Evolutionary conservation across 2,113 vertebrate species (phyloP).

Genomic region (Cavia porcellus): DNA sequence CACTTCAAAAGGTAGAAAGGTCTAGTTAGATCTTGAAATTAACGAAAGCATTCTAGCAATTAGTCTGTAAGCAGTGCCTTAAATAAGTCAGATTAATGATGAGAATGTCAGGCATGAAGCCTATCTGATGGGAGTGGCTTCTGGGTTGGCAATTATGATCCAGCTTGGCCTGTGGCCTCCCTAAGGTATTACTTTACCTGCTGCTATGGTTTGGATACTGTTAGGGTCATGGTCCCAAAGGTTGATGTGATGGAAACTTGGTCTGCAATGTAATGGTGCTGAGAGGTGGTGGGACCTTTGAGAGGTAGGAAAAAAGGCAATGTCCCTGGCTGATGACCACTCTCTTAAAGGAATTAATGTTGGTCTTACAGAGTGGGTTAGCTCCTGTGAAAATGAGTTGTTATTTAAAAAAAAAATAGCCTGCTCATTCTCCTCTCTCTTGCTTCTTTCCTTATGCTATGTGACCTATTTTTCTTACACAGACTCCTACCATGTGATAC

Average conservation of each 20-base stretch:
- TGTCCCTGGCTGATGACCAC: not conserved
- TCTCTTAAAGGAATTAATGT: not conserved
- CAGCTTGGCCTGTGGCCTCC: not conserved
- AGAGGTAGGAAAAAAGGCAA: not conserved
- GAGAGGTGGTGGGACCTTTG: not conserved
- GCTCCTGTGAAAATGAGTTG: not conserved
- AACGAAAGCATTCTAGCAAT: constrained; percentile 24
- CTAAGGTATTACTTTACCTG: not conserved
- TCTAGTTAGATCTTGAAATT: not conserved
- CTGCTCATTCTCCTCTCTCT: not conserved
- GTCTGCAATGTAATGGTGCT: not conserved
- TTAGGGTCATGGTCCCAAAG: not conserved
- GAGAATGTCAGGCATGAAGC: not conserved
- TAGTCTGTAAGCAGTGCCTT: not conserved
- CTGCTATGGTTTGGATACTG: not conserved
- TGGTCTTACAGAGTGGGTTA: not conserved
- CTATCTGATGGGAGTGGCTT: not conserved
- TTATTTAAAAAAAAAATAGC: not conserved
- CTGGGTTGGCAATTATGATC: not conserved
- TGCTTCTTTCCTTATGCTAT: not conserved
- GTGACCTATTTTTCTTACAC: not conserved
- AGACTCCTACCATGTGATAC: not conserved
- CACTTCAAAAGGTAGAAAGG: constrained; percentile 48
- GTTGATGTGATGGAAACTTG: not conserved
- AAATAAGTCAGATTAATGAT: not conserved